phyloP scores from a whole-genome alignment of 2,797 vertebrate genomes.

The Pantherophis vulpinus region DNA sequence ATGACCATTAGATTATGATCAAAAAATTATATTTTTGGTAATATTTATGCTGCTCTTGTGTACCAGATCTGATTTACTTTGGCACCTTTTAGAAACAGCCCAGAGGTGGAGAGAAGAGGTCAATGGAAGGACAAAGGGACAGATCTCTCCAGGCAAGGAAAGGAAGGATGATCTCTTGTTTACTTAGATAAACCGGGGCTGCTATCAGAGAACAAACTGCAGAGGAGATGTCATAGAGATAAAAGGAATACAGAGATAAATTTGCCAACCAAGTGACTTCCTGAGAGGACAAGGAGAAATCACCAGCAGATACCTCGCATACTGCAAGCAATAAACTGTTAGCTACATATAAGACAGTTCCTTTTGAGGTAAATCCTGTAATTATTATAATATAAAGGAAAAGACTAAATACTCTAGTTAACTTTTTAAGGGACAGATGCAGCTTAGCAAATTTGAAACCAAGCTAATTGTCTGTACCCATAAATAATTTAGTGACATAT shows the following conservation, averaged over 20 bases:
- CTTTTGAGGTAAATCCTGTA: background rate
- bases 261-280: background rate
- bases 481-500: background rate
- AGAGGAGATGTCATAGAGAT: background rate
- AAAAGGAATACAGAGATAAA: background rate
- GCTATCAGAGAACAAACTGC: background rate
- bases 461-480: background rate
- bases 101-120: background rate
- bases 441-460: background rate
- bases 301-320: background rate
- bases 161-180: background rate
- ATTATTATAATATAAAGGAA: background rate
- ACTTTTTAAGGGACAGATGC: background rate
- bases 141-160: background rate
- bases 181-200: background rate
- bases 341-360: background rate
- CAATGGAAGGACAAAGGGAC: background rate
- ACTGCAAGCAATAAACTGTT: background rate
- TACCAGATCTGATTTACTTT: background rate
- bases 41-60: background rate
- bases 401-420: background rate
- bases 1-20: background rate
- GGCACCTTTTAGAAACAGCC: background rate
- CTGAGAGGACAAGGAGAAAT: background rate
- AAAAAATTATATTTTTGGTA: background rate